A percentile compares a stretch with the other conserved stretches of the same genome.
Conservation (phyloP, 2,113 vertebrate species). For the Aptenodytes forsteri region DNA sequence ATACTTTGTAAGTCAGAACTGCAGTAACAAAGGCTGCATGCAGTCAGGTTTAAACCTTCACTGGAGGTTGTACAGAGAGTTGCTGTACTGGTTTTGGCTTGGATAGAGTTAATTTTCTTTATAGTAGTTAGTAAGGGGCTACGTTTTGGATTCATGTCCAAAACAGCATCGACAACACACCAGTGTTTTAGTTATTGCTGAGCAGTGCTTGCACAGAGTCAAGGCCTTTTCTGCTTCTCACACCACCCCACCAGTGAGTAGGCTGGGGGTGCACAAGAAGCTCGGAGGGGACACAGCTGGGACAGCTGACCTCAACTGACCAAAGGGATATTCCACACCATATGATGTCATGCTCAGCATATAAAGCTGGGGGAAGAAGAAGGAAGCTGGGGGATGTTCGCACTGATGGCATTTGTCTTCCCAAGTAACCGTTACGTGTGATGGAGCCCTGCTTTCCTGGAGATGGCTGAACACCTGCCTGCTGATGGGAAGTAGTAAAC, state of each 20-base stretch:
- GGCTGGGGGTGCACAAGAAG: neutral
- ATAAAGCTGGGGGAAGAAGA: neutral
- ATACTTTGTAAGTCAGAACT: neutral
- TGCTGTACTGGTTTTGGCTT: neutral
- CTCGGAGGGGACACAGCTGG: neutral
- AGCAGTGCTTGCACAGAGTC: neutral
- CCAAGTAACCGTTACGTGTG: accelerated
- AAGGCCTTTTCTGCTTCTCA: neutral
- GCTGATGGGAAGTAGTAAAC: accelerated
- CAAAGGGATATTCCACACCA: accelerated
- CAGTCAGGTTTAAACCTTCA: neutral
- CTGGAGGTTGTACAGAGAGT: neutral
- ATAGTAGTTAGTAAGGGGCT: accelerated
- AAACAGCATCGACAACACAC: neutral
- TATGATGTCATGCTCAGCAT: neutral
- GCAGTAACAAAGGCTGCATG: neutral
- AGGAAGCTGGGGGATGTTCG: neutral
- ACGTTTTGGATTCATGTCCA: neutral
- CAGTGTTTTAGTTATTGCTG: neutral
- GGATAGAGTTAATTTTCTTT: neutral
- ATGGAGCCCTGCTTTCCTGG: neutral
- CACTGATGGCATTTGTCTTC: neutral
- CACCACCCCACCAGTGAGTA: accelerated
- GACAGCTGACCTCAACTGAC: neutral
- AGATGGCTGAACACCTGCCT: neutral